phyloP scores from a whole-genome alignment of 2,888 invertebrate genomes.

The Lamellibrachia columna region DNA sequence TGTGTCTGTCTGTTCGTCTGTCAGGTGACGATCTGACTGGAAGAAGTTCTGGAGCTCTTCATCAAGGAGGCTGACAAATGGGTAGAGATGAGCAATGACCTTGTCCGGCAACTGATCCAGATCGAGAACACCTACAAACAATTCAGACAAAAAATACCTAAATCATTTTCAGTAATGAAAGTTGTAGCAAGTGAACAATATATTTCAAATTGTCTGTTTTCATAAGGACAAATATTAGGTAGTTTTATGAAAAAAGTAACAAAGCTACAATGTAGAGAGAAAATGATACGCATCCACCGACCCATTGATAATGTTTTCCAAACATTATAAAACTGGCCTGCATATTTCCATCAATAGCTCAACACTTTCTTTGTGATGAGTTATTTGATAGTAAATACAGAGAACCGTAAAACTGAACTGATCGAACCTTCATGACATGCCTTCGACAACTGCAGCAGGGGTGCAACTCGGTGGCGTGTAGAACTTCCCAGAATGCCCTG shows the following conservation, averaged over 20 bases:
- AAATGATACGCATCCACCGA: background rate
- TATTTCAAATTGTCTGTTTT: background rate
- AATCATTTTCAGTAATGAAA: background rate
- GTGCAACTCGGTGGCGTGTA: background rate
- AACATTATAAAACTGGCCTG: background rate
- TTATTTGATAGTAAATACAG: constrained; percentile 7
- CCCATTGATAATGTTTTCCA: background rate
- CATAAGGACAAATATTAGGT: background rate
- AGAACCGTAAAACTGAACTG: background rate
- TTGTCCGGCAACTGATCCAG: constrained; percentile 30
- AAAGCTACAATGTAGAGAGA: background rate
- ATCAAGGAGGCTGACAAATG: constrained; percentile 29
- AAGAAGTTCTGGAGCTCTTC: constrained; percentile 16
- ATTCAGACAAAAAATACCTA: background rate
- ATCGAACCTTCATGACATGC: background rate
- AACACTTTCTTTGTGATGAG: background rate
- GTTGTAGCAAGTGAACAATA: background rate
- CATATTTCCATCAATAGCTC: background rate
- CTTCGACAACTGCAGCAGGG: background rate
- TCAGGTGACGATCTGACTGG: background rate
- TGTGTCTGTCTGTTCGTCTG: background rate
- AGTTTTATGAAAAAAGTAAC: background rate
- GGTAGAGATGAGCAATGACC: constrained; percentile 32
- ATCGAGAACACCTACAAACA: constrained; percentile 36
- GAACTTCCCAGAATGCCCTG: background rate